These are phyloP conservation scores for Salticus scenicus DNA, from an alignment of 2,888 invertebrate genomes.

Conservation along the genomic window DNA sequence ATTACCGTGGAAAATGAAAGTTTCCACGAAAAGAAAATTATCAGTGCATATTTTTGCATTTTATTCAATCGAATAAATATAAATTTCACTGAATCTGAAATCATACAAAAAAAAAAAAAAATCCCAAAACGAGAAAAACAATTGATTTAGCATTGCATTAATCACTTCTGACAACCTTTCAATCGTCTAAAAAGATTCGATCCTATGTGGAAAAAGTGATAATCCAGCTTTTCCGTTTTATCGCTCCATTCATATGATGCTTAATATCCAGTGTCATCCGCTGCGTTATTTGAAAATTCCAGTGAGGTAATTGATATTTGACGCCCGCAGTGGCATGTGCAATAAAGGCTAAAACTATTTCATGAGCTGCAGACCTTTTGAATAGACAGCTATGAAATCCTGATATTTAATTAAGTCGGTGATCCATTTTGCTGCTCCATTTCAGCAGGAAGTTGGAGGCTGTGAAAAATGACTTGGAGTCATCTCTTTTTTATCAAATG, in stretches of 20 bases:
- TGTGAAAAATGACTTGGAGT: neutral
- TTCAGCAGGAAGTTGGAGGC: neutral
- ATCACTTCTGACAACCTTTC: no score
- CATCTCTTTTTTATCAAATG: no score
- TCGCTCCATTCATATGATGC: neutral
- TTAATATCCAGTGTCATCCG: slow-evolving; percentile 1
- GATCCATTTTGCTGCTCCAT: neutral
- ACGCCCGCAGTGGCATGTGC: slow-evolving; percentile 48
- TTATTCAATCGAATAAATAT: no score
- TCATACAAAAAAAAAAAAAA: no score
- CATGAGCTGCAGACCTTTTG: neutral
- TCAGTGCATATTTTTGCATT: no score
- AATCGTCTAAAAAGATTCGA: no score
- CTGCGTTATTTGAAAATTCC: slow-evolving; percentile 60
- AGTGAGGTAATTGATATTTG: slow-evolving; percentile 21
- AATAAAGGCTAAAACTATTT: slow-evolving; percentile 23
- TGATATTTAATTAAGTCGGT: neutral
- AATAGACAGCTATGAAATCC: neutral
- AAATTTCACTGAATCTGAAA: no score
- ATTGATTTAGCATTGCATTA: no score
- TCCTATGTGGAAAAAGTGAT: neutral
- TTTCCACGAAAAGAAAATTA: no score
- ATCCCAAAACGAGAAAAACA: no score
- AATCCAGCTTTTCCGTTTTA: neutral
- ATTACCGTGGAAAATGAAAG: no score